Conservation (phyloP, 2,888 invertebrate genomes). For the Nephrocerus scutellatus region DNA sequence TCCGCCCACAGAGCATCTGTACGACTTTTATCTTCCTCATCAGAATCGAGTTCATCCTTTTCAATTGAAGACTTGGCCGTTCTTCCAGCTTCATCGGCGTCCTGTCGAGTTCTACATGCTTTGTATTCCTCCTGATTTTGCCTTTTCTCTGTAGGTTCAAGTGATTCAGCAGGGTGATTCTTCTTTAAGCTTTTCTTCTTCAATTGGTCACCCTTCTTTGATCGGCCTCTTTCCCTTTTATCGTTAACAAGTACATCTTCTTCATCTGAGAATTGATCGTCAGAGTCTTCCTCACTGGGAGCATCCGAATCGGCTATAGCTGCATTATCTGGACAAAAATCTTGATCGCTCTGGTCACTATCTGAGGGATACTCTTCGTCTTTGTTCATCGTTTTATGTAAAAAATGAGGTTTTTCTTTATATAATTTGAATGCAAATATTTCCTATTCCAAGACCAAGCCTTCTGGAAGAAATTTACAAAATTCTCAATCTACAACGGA, state of each 20-base stretch:
- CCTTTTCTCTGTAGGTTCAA: conserved; percentile 11
- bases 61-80: conserved; percentile 25
- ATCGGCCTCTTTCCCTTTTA: background rate
- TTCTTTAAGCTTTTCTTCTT: no score
- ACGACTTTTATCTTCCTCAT: conserved; percentile 62
- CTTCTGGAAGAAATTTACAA: no score
- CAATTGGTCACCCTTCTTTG: conserved; percentile 1
- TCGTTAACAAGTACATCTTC: conserved; percentile 13
- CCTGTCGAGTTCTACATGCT: conserved; percentile 29
- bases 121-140: conserved; percentile 6
- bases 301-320: conserved; percentile 50
- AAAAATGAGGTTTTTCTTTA: no score
- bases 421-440: no score
- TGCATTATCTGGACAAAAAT: conserved; percentile 59
- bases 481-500: no score
- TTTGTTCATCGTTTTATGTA: no score
- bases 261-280: conserved; percentile 16
- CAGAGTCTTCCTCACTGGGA: conserved; percentile 21
- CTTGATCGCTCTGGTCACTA: conserved; percentile 71
- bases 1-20: conserved; percentile 74
- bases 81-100: conserved; percentile 5
- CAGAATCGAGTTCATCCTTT: conserved; percentile 36
- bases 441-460: no score
- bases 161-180: no score
- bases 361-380: conserved; percentile 53